Evolutionary conservation across 2,888 invertebrate species (phyloP), one percentile per base, ranked within the genome.

Genomic region (Phragmatobia fuliginosa): DNA sequence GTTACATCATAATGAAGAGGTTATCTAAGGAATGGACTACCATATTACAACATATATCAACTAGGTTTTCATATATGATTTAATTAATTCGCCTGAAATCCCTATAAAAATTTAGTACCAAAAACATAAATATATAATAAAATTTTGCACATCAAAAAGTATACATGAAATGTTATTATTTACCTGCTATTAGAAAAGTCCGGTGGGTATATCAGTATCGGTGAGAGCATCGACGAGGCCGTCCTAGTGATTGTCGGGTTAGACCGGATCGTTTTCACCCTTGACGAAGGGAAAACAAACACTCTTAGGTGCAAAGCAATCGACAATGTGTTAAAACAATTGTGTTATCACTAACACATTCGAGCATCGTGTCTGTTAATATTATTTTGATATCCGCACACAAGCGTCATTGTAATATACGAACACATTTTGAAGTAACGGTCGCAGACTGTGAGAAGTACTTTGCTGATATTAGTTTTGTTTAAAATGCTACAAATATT

Each of bases 161-260:
- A 66, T 71, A 71, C 71, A 76, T 74, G 74, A 80, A 77, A 79
- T 70, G 76, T 80, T 68, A 77, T 76, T 72, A 80, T 94, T 72
- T 95, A 95, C 95, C 95, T 95, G 95, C 94, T 89, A 84, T 89
- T 94, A 56, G 92, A 92, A 82, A 94, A 90, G 81, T 95, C 95
- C 94, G 95, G 94, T 82, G 95, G 94, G 83, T 94, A 95, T 85
- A 95, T 95, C 94, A 95, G 93, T 88, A 95, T 95, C 91, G 95
- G 95, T 84, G 95, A 95, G 77, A 95, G 94, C 94, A 94, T 94
- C 91, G 95, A 94, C 76, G 95, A 95, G 80, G 95, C 95, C 80
- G 95, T 93, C 92, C 95, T 91, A 88, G 94, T 95, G 91, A 94
- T 94, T 82, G 95, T 94, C 77, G 95, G 95, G 85, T 94, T 95